Conservation (phyloP, 2,113 vertebrate species). For the Embiotoca jacksoni region DNA sequence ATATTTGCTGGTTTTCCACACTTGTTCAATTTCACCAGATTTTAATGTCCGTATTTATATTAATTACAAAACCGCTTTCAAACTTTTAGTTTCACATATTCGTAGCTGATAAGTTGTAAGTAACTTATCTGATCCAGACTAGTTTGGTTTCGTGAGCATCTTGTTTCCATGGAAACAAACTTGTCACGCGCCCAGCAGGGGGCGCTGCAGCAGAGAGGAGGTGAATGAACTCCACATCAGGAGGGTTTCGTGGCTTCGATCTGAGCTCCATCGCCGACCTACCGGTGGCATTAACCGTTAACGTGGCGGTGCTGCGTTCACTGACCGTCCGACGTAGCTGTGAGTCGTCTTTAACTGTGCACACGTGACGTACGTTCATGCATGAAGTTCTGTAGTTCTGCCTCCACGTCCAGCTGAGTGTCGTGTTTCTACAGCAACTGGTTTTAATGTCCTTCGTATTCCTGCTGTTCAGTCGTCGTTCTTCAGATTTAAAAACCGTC, state of each 20-base stretch:
- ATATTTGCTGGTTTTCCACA: too few species aligned
- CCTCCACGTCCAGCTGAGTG: not conserved
- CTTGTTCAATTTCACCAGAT: too few species aligned
- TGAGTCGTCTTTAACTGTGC: conserved; percentile 25
- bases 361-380: conserved; percentile 23
- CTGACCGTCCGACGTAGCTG: conserved; percentile 14
- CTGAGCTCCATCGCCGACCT: not conserved
- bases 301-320: not conserved
- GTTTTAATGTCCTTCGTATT: too few species aligned
- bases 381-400: conserved; percentile 44
- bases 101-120: not conserved
- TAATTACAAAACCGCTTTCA: not conserved
- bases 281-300: conserved; percentile 23
- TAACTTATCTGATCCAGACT: too few species aligned
- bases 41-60: not conserved
- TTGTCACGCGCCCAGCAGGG: not conserved
- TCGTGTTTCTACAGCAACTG: conserved; percentile 3
- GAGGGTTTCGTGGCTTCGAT: conserved; percentile 13
- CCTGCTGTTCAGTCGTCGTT: too few species aligned
- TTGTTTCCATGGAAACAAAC: too few species aligned
- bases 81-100: not conserved
- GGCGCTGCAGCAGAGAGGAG: conserved; percentile 7
- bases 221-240: too few species aligned
- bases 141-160: too few species aligned
- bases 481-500: too few species aligned